phyloP scores from a whole-genome alignment of 2,113 vertebrate species.

The Thinocorus orbignyianus region DNA sequence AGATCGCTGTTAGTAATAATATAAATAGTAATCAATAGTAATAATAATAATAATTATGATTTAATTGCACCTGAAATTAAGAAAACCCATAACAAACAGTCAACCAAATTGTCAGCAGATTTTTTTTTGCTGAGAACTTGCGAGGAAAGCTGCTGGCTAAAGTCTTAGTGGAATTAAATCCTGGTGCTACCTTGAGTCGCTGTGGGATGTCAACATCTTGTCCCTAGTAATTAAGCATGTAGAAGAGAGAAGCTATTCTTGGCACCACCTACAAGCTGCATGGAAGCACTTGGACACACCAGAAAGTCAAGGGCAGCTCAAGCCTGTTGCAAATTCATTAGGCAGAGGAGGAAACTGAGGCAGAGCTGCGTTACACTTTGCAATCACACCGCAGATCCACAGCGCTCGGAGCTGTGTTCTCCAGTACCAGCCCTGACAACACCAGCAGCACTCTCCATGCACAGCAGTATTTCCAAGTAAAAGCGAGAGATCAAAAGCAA shows the following conservation, averaged over 20 bases:
- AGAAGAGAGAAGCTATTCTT: neutral
- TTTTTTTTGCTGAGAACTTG: neutral
- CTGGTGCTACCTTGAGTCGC: neutral
- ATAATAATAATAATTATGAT: neutral
- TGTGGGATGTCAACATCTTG: neutral
- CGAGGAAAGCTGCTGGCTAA: neutral
- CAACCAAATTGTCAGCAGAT: neutral
- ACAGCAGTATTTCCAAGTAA: constrained; percentile 13
- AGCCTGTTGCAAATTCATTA: neutral
- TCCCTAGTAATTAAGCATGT: neutral
- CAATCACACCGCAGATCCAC: neutral
- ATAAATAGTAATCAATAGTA: neutral
- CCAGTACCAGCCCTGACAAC: neutral
- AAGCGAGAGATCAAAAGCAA: constrained; percentile 35
- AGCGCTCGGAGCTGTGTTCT: neutral
- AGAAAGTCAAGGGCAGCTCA: neutral
- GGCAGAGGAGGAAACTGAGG: constrained; percentile 32
- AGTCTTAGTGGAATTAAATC: neutral
- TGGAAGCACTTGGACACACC: neutral
- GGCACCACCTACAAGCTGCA: neutral
- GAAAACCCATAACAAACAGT: neutral
- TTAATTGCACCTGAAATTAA: neutral
- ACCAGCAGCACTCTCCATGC: neutral
- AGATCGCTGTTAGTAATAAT: neutral
- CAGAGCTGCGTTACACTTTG: neutral